Base-by-base conservation (phyloP, 2,888 invertebrate species). In the Keiferia lycopersicella region DNA sequence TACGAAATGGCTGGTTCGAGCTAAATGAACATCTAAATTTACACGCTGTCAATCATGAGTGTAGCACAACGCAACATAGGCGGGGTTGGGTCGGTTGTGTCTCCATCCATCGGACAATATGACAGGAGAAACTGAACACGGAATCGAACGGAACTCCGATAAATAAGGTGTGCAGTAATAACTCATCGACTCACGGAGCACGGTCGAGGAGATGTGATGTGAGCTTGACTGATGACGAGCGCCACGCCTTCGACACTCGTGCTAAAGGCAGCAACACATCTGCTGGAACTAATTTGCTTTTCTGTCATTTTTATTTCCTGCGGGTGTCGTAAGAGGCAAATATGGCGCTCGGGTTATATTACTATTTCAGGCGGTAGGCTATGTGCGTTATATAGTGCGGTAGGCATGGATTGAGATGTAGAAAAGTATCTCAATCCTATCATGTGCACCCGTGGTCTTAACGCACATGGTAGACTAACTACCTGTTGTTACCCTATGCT, bases 121-220 rank as follows among this genome's bases (percentile, higher is more conserved):
- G 78, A 84, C 85, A 83, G 76, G 87, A 80, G 85, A 86, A 87
- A 85, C 76, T 69, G 67, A 75, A 81, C 77, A 71, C 75, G 77
- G 80, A 80, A 81, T 82, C 75, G 77, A 74, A 77, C 70, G 66
- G 66, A 71, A 75, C 69, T 68, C 71, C 82, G 69, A 87, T 87
- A 87, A 86, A 87, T 87, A 81, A 84, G 75, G 68, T 71, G 69
- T 78, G 72, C 71, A 73, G 76, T 80, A 77, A 84, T 87, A 84
- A 83, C 80, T 86, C 81, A 83, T 78, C 34, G 34, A 10, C 34
- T 34, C 8, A 10, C 34, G 34, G 34, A 7, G 34, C 34, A 70
- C 68, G 66, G 73, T 68, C 66, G 39, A 58, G 66, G 59, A 61
- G 30, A 61, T 69, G 66, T 74, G 77, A 80, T 73, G 69, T 34